Conservation (phyloP, 2,113 vertebrate species). For the Elephas maximus region DNA sequence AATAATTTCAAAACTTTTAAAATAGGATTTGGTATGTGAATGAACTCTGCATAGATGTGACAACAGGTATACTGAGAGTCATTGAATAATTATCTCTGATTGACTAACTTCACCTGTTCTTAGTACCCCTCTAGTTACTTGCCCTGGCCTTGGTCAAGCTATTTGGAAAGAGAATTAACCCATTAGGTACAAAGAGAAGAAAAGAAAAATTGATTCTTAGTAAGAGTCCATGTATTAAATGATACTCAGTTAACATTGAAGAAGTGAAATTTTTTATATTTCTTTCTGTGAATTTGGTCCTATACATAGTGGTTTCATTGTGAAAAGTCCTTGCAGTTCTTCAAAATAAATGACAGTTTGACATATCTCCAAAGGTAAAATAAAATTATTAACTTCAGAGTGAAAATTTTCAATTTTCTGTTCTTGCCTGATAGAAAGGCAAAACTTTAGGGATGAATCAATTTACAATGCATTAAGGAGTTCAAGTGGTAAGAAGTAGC, state of each 20-base stretch:
- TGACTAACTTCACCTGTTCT: neutral
- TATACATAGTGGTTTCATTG: neutral
- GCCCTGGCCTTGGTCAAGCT: neutral
- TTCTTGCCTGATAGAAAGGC: neutral
- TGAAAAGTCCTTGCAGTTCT: neutral
- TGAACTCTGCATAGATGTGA: neutral
- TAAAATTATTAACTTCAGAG: neutral
- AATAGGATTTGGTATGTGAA: neutral
- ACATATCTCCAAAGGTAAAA: neutral
- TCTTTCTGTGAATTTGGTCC: neutral
- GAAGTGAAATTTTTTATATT: constrained; percentile 9
- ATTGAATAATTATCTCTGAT: neutral
- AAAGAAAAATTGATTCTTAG: constrained; percentile 63
- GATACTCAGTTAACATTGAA: neutral
- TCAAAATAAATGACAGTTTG: neutral
- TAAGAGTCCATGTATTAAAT: constrained; percentile 53
- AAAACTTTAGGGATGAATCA: neutral
- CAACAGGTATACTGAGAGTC: neutral
- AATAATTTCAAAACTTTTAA: constrained; percentile 1
- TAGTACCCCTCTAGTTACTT: neutral
- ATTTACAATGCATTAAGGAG: neutral
- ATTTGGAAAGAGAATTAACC: constrained; percentile 21
- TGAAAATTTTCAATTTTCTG: neutral
- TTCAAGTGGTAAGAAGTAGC: neutral
- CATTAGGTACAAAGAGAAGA: neutral